Conservation (phyloP, 1,140 invertebrate genomes). For the Trichomalopsis sarcophagae region DNA sequence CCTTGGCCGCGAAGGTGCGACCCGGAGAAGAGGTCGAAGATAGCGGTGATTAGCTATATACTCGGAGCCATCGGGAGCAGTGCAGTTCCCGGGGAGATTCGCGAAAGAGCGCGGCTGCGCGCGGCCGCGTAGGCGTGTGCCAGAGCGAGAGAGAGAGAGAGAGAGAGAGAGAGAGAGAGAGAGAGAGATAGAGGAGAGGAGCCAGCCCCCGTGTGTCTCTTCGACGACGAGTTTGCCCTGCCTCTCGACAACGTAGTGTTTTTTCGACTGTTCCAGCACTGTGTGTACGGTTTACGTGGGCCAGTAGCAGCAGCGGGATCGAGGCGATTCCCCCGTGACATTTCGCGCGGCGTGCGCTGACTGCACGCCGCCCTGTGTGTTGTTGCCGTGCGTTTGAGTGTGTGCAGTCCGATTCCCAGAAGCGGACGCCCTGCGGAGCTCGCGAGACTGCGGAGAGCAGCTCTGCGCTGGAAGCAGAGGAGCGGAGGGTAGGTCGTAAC, state of each 20-base stretch:
- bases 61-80: background rate
- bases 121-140: conserved; percentile 60
- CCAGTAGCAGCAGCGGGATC: background rate
- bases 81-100: background rate
- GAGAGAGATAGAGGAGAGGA: conserved; percentile 1
- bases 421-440: background rate
- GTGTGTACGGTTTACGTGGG: no score
- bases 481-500: background rate
- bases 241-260: background rate
- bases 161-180: background rate
- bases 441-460: background rate
- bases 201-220: background rate
- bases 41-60: background rate
- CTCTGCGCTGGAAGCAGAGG: background rate
- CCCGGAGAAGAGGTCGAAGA: background rate
- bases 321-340: background rate
- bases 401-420: background rate
- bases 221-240: no score
- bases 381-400: background rate
- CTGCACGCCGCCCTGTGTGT: background rate
- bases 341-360: background rate
- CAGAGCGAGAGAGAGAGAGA: conserved; percentile 17
- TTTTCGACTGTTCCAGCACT: no score
- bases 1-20: background rate
- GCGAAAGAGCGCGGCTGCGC: conserved; percentile 48